Conservation (phyloP, 2,113 vertebrate species). For the Amazona vittata region DNA sequence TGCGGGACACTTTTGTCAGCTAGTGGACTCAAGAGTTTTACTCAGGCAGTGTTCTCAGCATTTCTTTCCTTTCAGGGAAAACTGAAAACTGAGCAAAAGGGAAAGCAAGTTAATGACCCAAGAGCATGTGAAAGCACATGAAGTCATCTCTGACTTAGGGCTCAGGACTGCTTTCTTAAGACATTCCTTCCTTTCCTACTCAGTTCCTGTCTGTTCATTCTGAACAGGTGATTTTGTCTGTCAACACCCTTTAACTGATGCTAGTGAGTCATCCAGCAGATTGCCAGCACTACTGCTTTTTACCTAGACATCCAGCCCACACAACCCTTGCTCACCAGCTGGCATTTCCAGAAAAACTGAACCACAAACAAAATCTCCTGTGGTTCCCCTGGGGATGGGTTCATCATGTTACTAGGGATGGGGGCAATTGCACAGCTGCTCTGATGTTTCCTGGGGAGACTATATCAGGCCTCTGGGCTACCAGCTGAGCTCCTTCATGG, state of each 20-base stretch:
- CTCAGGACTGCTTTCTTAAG: background rate
- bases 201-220: background rate
- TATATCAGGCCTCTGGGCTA: background rate
- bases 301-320: background rate
- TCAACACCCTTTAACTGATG: background rate
- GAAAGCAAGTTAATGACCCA: background rate
- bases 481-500: background rate
- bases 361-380: background rate
- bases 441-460: background rate
- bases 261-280: background rate
- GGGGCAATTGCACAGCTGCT: slow-evolving; percentile 24
- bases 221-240: background rate
- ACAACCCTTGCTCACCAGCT: background rate
- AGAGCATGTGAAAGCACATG: background rate
- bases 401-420: background rate
- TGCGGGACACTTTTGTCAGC: background rate
- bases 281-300: background rate
- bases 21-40: background rate
- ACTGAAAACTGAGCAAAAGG: background rate
- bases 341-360: background rate
- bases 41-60: background rate
- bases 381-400: background rate
- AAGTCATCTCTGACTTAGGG: background rate
- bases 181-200: background rate
- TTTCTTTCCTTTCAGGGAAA: background rate